phyloP scores from a whole-genome alignment of 2,113 vertebrate genomes.

The Zapus hudsonius region DNA sequence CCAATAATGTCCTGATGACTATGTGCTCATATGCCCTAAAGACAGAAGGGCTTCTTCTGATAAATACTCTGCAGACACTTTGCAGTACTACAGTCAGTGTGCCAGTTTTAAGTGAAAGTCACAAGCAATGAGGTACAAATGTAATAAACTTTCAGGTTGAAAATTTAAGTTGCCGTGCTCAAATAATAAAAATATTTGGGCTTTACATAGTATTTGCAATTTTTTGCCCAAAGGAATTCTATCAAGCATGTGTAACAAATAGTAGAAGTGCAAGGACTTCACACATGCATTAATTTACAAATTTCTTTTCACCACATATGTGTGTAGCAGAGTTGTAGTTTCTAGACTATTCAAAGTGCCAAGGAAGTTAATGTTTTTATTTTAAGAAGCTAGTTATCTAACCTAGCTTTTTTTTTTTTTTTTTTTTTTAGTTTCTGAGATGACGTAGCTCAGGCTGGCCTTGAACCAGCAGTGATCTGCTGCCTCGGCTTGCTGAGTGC shows the following conservation, averaged over 20 bases:
- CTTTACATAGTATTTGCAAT: neutral
- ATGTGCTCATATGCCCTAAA: neutral
- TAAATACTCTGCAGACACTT: neutral
- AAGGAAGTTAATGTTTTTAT: neutral
- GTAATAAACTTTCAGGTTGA: neutral
- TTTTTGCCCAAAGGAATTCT: neutral
- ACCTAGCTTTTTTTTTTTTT: neutral
- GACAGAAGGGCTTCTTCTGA: neutral
- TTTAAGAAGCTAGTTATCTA: neutral
- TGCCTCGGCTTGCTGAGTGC: neutral
- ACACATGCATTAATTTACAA: neutral
- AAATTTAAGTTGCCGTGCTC: neutral
- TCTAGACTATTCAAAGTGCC: neutral
- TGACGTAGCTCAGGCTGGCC: neutral
- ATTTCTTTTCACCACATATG: neutral
- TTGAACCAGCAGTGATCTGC: neutral
- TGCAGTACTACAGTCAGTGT: neutral
- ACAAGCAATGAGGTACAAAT: neutral
- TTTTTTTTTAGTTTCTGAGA: no score
- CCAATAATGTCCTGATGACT: neutral
- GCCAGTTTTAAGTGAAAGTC: constrained; percentile 17
- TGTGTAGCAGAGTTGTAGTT: neutral
- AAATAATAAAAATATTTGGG: neutral
- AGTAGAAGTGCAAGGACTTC: neutral
- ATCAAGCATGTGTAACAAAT: neutral